Evolutionary conservation across 2,113 vertebrate species (phyloP), one percentile per base, ranked within the genome.

Genomic region (Prunella himalayana): DNA sequence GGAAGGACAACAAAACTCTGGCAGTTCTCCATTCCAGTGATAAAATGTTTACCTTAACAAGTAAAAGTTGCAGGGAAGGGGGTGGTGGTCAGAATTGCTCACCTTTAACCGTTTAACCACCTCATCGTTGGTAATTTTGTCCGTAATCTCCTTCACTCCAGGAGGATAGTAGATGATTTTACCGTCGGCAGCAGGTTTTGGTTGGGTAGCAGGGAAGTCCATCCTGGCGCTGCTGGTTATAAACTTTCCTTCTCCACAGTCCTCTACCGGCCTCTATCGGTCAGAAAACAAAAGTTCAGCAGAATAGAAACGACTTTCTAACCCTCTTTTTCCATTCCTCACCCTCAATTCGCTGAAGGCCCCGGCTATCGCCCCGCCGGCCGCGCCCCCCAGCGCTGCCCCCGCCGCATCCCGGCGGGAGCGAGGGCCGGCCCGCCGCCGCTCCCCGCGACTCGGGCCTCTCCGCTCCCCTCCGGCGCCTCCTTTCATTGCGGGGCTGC

Each of bases 261-360:
- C 98, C 99, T 99, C 99, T 99, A 99, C 99, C 99, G 99, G 99
- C 99, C 99, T 99, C 99, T 99, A 99, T 99, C 98, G 99, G 99
- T 98, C 98, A 98, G 97, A 99, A 99, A 99, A 99, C 98, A 99
- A 99, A 99, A 99, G 98, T 99, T 99, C 99, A 99, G 96, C 98
- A 94, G 95, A 97, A 98, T 97, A 91, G 92, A 89, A 93, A 88
- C 95, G 97, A 99, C 98, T 99, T 98, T 97, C 97, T 97, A 98
- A 96, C 95, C 95, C 97, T 95, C 97, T 97, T 97, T 89, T 97
- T 98, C 98, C 96, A 98, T 97, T 97, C 90, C 97, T 97, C 97
- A 97, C 93, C 92, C 96, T 97, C 94, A 96, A 77, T 97, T 97
- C 96, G 84, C 94, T 39, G 90, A 94, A 96, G 95, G 96, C 92